These are phyloP conservation scores for Ispidina picta DNA, from an alignment of 2,797 vertebrate species.

Conservation along the genomic window DNA sequence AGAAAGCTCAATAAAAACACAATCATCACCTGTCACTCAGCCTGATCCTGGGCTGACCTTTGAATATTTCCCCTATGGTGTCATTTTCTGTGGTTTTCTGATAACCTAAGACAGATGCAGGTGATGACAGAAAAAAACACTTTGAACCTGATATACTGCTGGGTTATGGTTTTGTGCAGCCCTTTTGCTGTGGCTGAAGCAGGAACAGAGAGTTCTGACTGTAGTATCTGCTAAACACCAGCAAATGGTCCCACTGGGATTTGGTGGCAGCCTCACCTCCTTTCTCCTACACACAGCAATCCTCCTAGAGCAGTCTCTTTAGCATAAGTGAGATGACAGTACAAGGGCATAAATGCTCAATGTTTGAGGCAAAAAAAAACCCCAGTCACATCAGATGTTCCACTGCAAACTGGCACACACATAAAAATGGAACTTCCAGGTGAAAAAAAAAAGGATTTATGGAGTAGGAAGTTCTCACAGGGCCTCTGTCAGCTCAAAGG, in stretches of 20 bases:
- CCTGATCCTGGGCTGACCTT: background rate
- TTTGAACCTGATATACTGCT: background rate
- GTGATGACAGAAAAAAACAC: slow-evolving; percentile 8
- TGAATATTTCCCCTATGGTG: background rate
- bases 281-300: background rate
- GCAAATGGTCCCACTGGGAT: background rate
- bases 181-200: background rate
- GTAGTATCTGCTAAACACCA: background rate
- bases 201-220: background rate
- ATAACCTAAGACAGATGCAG: slow-evolving; percentile 28
- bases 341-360: background rate
- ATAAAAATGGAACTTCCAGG: background rate
- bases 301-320: background rate
- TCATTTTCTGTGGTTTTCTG: slow-evolving; percentile 7
- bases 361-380: background rate
- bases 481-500: background rate
- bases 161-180: background rate
- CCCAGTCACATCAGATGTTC: background rate
- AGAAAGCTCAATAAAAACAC: background rate
- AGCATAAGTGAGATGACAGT: background rate
- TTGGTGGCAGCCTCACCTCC: background rate
- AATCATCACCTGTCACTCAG: background rate
- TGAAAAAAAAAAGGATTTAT: background rate
- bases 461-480: background rate
- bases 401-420: background rate